Base-by-base conservation (phyloP, 2,113 vertebrate genomes). In the Megaleporinus macrocephalus region DNA sequence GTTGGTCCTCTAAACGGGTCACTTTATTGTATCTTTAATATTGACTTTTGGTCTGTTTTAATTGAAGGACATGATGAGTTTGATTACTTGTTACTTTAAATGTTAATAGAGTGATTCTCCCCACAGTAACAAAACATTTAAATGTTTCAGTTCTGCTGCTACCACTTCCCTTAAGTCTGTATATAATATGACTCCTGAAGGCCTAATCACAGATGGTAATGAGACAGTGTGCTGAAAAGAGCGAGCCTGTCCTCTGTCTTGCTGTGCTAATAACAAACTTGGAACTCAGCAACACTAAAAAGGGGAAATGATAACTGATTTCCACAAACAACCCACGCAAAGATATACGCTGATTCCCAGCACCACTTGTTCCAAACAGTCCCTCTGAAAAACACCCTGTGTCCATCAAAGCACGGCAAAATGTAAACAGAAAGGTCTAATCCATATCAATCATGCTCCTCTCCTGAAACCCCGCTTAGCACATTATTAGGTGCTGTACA, bases 401-500 rank as follows among this genome's bases (percentile, higher is more conserved):
- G 20, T 16, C 3, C 26, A 63, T 22, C 33, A 77, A 57, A 6
- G 41, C 5, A 0, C 44, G 55, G n/a, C 4, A 53, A 77, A 77
- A 30, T 9, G 14, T 29, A 51, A 44, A 62, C n/a, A 10, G 18
- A 27, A 24, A 14, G 15, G 51, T 41, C 29, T 3, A 24, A 4
- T 26, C 30, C 53, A 57, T 36, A 79, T 16, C n/a, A 59, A 12
- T 22, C 62, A 61, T 26, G 1, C 69, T 33, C 26, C 22, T 62
- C 55, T 72, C n/a, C 29, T 18, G 26, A 30, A 36, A 7, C 47
- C 20, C 27, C 20, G 5, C 41, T 14, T 18, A 65, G 33, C 61
- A 53, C 44, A 65, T n/a, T 80, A 73, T 65, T 41, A 81, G 55
- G 36, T 47, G 2, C 49, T 16, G 15, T 44, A 53, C 47, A 57